These are phyloP conservation scores for Chelonus formosanus DNA, from an alignment of 2,888 invertebrate species.

Conservation along the genomic window DNA sequence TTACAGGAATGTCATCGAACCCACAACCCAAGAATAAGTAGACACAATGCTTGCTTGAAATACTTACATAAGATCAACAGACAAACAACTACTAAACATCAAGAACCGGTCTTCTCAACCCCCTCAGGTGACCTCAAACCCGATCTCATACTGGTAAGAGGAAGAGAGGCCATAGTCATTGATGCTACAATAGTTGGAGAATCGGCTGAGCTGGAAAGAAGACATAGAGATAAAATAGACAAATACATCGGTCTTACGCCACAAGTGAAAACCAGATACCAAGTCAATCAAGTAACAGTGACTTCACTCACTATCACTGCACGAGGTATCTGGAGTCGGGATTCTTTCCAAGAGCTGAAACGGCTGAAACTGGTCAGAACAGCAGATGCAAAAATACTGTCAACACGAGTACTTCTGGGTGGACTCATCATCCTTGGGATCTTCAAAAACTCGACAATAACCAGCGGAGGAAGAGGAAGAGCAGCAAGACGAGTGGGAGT, in stretches of 20 bases:
- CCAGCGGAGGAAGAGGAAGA: background rate
- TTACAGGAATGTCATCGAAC: slow-evolving; percentile 52
- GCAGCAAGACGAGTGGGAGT: too few relatives aligned
- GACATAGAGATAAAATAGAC: slow-evolving; percentile 44
- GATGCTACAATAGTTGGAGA: too few relatives aligned
- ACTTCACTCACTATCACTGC: slow-evolving; percentile 35
- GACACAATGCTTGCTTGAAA: slow-evolving; percentile 50
- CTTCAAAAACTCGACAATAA: slow-evolving; percentile 11
- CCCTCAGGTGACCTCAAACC: slow-evolving; percentile 45
- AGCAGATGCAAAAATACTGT: slow-evolving; percentile 35
- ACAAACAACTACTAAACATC: background rate
- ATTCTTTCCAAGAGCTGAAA: slow-evolving; percentile 17
- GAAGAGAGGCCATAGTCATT: slow-evolving; percentile 24
- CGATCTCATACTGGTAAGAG: slow-evolving; percentile 34
- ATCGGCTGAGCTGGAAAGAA: too few relatives aligned
- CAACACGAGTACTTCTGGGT: slow-evolving; percentile 36
- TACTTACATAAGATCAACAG: slow-evolving; percentile 5
- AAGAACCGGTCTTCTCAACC: slow-evolving; percentile 41
- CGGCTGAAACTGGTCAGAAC: slow-evolving; percentile 2
- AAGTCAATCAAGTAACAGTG: slow-evolving; percentile 5
- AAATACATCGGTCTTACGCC: slow-evolving; percentile 40
- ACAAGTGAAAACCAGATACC: slow-evolving; percentile 2
- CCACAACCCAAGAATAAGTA: slow-evolving; percentile 47
- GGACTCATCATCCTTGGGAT: slow-evolving; percentile 11
- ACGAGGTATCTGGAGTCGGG: slow-evolving; percentile 40